Conservation (phyloP, 2,113 vertebrate genomes). For the Siniperca knerii region DNA sequence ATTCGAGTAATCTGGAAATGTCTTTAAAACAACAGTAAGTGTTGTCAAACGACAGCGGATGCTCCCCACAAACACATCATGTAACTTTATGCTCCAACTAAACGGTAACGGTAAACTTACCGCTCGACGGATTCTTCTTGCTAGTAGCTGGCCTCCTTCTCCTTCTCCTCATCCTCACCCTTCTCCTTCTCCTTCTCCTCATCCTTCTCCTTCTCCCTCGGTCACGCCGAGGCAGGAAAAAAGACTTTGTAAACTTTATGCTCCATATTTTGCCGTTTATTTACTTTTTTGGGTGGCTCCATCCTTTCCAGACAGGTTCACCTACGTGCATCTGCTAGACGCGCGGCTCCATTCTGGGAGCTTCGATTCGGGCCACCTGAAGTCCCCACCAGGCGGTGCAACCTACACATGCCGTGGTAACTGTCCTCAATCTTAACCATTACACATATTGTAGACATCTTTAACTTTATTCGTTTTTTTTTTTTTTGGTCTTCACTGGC, state of each 20-base stretch:
- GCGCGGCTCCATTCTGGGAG: no score
- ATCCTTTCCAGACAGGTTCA: neutral
- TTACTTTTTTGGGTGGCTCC: no score
- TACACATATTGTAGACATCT: neutral
- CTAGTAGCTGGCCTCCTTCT: neutral
- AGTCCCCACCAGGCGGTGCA: neutral
- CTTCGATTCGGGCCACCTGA: fast-evolving
- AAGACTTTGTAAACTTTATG: neutral
- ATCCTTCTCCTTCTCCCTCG: neutral
- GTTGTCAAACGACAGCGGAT: neutral
- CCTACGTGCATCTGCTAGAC: neutral
- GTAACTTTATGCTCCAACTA: neutral
- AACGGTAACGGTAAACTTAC: neutral
- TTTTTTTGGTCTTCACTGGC: neutral
- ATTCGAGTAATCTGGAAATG: neutral
- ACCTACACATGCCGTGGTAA: neutral
- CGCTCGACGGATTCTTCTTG: neutral
- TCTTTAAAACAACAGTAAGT: neutral
- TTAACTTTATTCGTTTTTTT: neutral
- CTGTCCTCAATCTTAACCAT: neutral
- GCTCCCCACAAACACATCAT: neutral
- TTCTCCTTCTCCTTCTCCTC: neutral
- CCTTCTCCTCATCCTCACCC: neutral
- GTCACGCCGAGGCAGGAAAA: neutral
- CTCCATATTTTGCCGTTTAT: neutral